A percentile compares a stretch with the other conserved stretches of the same genome.
These are phyloP conservation scores for Pantala flavescens DNA, from an alignment of 1,140 invertebrate genomes.

Conservation along the genomic window DNA sequence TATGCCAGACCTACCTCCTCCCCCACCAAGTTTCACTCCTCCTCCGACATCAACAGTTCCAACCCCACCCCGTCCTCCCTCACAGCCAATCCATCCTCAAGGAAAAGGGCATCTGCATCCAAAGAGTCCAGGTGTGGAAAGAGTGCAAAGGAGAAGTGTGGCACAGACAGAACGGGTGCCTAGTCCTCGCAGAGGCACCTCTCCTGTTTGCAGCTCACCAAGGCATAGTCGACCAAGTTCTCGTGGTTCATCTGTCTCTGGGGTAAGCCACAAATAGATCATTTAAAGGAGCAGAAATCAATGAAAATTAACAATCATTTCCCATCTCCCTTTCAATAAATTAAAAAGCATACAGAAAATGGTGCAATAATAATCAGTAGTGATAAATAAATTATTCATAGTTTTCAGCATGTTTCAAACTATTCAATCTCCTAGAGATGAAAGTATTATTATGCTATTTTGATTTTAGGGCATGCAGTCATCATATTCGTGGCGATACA, in stretches of 20 bases:
- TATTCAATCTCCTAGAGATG: too few relatives aligned
- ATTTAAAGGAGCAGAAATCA: too few relatives aligned
- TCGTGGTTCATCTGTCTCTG: conserved; percentile 28
- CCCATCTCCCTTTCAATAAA: not conserved
- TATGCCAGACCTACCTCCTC: conserved; percentile 12
- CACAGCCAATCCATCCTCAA: conserved; percentile 23
- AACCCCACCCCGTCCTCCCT: conserved; percentile 37
- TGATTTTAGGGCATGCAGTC: conserved; percentile 22
- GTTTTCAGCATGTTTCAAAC: too few relatives aligned
- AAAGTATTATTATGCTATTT: not conserved
- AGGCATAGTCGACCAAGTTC: conserved; percentile 35
- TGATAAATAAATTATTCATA: too few relatives aligned
- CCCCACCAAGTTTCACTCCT: conserved; percentile 28
- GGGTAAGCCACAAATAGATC: conserved; percentile 22
- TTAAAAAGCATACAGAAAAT: not conserved
- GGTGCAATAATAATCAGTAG: too few relatives aligned
- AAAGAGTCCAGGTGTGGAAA: conserved; percentile 28
- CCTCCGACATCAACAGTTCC: conserved; percentile 36
- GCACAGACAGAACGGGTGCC: not conserved
- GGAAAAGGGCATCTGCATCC: conserved; percentile 26
- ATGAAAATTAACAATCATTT: too few relatives aligned
- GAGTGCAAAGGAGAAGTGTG: conserved; percentile 15
- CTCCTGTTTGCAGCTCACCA: conserved; percentile 28
- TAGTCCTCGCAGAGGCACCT: not conserved
- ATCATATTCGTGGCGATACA: conserved; percentile 7